A percentile compares a stretch with the other conserved stretches of the same genome.
Conservation (phyloP, 1,140 invertebrate genomes). For the Cotesia vestalis region DNA sequence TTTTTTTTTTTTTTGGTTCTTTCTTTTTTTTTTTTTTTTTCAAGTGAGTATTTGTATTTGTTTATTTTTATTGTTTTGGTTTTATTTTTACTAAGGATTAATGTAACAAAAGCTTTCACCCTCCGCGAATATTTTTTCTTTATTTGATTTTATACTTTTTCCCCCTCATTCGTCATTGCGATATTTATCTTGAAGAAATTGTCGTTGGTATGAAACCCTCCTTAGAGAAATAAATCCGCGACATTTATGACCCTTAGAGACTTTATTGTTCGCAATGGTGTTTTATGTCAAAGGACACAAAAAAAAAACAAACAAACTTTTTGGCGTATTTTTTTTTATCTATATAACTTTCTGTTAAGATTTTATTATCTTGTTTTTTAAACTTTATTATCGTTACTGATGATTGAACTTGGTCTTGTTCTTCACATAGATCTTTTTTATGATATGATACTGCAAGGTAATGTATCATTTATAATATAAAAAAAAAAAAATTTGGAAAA, state of each 20-base stretch:
- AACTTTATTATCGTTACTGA: background rate
- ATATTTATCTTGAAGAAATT: background rate
- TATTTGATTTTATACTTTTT: background rate
- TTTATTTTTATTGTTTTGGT: background rate
- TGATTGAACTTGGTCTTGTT: background rate
- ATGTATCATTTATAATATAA: too few relatives aligned
- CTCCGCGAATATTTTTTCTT: background rate
- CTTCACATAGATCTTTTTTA: too few relatives aligned
- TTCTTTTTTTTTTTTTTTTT: too few relatives aligned
- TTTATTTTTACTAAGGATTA: background rate
- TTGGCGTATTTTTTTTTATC: background rate
- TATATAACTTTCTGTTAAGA: conserved; percentile 5
- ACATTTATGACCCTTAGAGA: conserved; percentile 20
- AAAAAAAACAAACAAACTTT: background rate
- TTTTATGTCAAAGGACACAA: conserved; percentile 15
- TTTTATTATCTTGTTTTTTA: too few relatives aligned
- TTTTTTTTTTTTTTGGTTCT: too few relatives aligned
- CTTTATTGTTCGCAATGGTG: conserved; percentile 22
- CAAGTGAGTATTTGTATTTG: too few relatives aligned
- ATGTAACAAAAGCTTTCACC: conserved; percentile 1
- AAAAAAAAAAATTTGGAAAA: too few relatives aligned
- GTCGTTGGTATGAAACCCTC: conserved; percentile 14
- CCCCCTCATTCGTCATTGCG: background rate
- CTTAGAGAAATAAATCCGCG: conserved; percentile 25
- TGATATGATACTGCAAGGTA: too few relatives aligned